Evolutionary conservation across 1,140 invertebrate genomes (phyloP), one percentile per base, ranked within the genome.

Genomic region (Agrypnia vestita): DNA sequence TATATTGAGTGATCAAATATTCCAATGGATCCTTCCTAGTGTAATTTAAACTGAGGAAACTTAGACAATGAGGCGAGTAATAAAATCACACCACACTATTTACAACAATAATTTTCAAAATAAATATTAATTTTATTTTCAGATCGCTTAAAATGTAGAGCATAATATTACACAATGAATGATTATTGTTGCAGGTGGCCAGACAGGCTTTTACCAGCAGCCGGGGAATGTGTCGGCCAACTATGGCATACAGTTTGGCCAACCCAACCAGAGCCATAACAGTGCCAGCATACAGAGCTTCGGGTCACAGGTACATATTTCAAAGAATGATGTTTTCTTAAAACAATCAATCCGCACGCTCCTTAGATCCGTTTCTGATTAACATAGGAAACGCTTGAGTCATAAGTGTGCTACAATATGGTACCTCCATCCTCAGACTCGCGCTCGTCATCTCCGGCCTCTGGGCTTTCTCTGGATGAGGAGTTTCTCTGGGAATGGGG

Each of bases 291-390:
- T 83, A 9, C 82, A 83, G 71, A 76, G 73, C 25, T 83, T 81
- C 56, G 64, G 79, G 3, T 83, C 82, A 0, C 82, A 83, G 75
- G 78, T 83, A 72, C 25, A 35, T 3, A 35, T 35, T 35, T 35
- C 25, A 3, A 35, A 35, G 25, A 35, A 35, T 35, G 25, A n/a
- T n/a, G 25, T 35, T 35, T 35, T 35, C 6, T 35, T 35, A 35
- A 35, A n/a, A n/a, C n/a, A n/a, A 67, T 62, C 25, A 44, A 47
- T n/a, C 25, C 0, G 81, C 81, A 82, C 82, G 49, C 79, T 83
- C 82, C 82, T 83, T 83, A 83, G 82, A 83, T 83, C 82, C 82
- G 76, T 83, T 83, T 79, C 69, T 74, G 56, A 35, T 53, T 53
- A 4, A 55, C 17, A 53, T 61, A 56, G 56, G 73, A 79, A 83